phyloP scores from a whole-genome alignment of 2,113 vertebrate species.

The Albula glossodonta region DNA sequence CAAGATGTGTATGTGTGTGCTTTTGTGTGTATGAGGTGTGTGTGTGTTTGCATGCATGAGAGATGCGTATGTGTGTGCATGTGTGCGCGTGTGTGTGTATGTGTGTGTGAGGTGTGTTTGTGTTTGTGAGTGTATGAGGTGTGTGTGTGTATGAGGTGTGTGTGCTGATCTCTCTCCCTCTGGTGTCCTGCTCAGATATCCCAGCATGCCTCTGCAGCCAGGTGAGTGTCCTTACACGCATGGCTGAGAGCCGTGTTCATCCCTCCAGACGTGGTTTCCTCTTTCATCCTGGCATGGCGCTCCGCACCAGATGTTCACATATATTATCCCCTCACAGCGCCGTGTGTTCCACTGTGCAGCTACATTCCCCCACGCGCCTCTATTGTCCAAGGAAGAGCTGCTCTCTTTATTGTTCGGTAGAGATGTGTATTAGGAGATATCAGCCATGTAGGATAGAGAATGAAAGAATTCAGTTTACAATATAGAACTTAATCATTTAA shows the following conservation, averaged over 20 bases:
- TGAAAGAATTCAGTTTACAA: too few species aligned
- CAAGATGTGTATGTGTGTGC: background rate
- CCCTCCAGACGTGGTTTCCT: conserved; percentile 19
- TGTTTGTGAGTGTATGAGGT: background rate
- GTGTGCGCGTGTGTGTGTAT: background rate
- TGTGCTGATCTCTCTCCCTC: background rate
- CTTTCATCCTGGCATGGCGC: conserved; percentile 20
- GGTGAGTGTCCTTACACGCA: conserved; percentile 21
- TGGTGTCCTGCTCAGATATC: background rate
- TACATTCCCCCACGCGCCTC: background rate
- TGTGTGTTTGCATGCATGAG: background rate
- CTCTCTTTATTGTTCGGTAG: background rate
- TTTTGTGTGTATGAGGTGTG: background rate
- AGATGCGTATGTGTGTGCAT: background rate
- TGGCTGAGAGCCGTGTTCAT: conserved; percentile 6
- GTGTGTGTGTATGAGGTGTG: conserved; percentile 17
- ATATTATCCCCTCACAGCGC: conserved; percentile 27
- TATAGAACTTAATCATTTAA: too few species aligned
- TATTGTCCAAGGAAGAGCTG: background rate
- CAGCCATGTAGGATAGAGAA: background rate
- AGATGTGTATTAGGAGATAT: background rate
- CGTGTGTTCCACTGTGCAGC: conserved; percentile 9
- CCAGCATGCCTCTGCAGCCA: conserved; percentile 9
- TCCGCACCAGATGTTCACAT: conserved; percentile 33
- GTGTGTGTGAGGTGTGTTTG: background rate